Base-by-base conservation (phyloP, 2,797 vertebrate species). In the Coreius guichenoti region DNA sequence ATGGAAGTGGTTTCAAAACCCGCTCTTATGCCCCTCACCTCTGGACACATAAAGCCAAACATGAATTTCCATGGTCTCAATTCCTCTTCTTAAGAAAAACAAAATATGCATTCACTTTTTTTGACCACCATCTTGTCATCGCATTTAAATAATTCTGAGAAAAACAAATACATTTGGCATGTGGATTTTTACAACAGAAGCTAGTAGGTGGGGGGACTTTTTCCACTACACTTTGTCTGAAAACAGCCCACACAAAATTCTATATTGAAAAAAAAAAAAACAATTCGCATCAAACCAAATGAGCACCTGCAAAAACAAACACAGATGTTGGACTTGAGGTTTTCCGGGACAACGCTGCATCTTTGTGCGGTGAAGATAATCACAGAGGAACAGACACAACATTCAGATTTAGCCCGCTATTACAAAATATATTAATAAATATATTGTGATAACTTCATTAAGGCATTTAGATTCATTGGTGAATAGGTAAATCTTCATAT, bases 301-400 rank as follows among this genome's bases (percentile, higher is more conserved):
- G 93, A 95, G 91, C 95, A 96, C 94, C 94, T 95, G 95, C 90
- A 89, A 92, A 92, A 11, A 90, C 90, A 92, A 93, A 68, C 93
- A 94, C 94, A 95, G 93, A 94, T 94, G 87, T 89, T 89, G 89
- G 70, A 84, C 89, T 91, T 90, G 89, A 92, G 90, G 91, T 93
- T 94, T 93, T 92, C 91, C 89, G 80, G 90, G 90, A 92, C 89
- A 86, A 87, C 26, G 54, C n/a, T 72, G 45, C 73, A 45, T 84
- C 65, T 81, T 43, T 45, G 83, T 16, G 75, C 9, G 51, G 51
- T 84, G 39, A 78, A 72, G 74, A 84, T 79, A 84, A 84, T 80
- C 77, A 85, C 84, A 74, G 76, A 85, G 45, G 69, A 85, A 73
- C 76, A 85, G 84, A 85, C 39, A 33, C 51, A 26, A 68, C 63